These are phyloP conservation scores for Oreotrochilus melanogaster DNA, from an alignment of 2,113 vertebrate genomes.

Conservation along the genomic window DNA sequence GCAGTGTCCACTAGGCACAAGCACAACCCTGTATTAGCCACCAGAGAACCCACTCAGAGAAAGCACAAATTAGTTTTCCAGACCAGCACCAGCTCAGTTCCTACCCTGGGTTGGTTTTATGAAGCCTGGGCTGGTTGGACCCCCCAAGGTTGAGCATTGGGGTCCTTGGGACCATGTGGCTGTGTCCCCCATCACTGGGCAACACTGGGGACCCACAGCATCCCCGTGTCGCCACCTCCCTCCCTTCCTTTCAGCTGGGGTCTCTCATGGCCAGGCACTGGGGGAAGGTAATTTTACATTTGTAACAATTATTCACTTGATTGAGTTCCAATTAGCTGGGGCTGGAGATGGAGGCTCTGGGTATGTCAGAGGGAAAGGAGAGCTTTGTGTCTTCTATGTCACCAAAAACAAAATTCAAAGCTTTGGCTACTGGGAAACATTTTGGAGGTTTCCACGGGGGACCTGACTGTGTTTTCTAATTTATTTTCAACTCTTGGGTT, in stretches of 20 bases:
- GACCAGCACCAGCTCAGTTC: accelerated
- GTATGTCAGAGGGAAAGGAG: background rate
- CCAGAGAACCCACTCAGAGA: background rate
- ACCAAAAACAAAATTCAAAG: background rate
- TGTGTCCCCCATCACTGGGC: background rate
- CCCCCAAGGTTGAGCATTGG: accelerated
- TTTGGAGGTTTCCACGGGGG: background rate
- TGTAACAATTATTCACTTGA: constrained; percentile 84
- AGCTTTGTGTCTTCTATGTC: constrained; percentile 15
- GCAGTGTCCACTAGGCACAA: background rate
- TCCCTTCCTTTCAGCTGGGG: background rate
- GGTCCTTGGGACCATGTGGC: background rate
- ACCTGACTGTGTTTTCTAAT: background rate
- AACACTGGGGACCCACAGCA: background rate
- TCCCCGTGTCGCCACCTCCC: background rate
- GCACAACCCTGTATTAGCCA: background rate
- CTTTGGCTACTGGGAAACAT: background rate
- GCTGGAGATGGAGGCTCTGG: constrained; percentile 26
- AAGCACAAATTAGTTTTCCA: background rate
- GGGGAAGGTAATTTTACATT: constrained; percentile 72
- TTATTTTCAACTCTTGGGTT: background rate
- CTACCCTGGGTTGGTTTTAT: background rate
- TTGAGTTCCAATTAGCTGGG: constrained; percentile 78
- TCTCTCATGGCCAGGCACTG: background rate
- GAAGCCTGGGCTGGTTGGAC: background rate